phyloP scores from a whole-genome alignment of 2,888 invertebrate species.

The Leucoptera coffeella region DNA sequence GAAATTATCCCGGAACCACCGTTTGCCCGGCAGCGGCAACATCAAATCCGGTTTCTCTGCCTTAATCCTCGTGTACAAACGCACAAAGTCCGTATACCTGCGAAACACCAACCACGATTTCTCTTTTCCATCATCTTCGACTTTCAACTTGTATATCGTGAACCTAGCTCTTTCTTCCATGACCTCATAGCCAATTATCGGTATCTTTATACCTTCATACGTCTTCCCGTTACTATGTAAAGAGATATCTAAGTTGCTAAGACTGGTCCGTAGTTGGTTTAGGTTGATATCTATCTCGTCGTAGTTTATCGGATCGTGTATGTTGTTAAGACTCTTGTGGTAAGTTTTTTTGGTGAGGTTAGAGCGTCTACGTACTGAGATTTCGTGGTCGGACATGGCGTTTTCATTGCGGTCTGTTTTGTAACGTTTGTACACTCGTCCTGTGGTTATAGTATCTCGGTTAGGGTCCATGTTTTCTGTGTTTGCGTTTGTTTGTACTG shows the following conservation, averaged over 20 bases:
- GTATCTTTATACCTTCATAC: slow-evolving; percentile 49
- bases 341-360: no score
- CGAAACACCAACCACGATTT: slow-evolving; percentile 84
- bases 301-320: slow-evolving; percentile 15
- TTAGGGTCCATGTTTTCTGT: no score
- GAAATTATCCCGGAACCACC: slow-evolving; percentile 85
- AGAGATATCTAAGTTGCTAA: no score
- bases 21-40: slow-evolving; percentile 75
- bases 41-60: slow-evolving; percentile 61
- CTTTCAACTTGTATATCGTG: slow-evolving; percentile 72
- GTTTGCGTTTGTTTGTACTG: no score
- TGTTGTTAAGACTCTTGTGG: slow-evolving; percentile 32
- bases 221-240: slow-evolving; percentile 67
- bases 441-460: no score
- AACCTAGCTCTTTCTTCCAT: slow-evolving; percentile 87
- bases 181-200: slow-evolving; percentile 82
- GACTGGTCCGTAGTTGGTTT: slow-evolving; percentile 21
- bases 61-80: slow-evolving; percentile 68
- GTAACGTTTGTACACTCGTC: no score
- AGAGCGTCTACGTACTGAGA: no score
- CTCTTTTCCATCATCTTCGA: slow-evolving; percentile 68
- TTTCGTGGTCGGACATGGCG: no score
- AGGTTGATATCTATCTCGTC: slow-evolving; percentile 12
- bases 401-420: no score
- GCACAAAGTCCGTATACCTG: slow-evolving; percentile 83